Base-by-base conservation (phyloP, 2,113 vertebrate species). In the Pseudorectes ferrugineus region DNA sequence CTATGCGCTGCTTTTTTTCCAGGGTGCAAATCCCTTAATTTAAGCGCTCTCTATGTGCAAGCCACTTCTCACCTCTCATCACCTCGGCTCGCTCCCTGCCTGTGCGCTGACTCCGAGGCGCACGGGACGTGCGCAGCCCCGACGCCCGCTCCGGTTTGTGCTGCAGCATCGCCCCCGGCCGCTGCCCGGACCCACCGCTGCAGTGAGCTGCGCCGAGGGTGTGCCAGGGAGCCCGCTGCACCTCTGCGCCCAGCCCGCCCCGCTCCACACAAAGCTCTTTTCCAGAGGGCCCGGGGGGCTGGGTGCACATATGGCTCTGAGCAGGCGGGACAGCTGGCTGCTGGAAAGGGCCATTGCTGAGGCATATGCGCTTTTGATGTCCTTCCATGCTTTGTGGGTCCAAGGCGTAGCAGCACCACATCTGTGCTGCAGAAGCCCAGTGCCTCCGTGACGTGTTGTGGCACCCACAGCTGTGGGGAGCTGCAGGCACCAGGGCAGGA, bases 161-260 rank as follows among this genome's bases (percentile, higher is more conserved):
- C 11, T 24, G 17, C 35, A 17, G 35, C 29, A 42, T n/a, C 10
- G 28, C 12, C 11, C 3, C 2, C 12, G 12, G 7, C 35, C 45
- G 49, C 51, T 46, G 40, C 45, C 25, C 7, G 6, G 38, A 25
- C 19, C 58, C 1, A 3, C 0, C 0, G 4, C 7, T 25, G 11
- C 55, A 62, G 40, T 0, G 5, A 42, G 63, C 8, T 0, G 0
- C 66, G 29, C 5, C 0, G 0, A 26, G 25, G 0, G 1, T 11
- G n/a, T 72, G 43, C 54, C 51, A 55, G 51, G n/a, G 7, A 49
- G 25, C 38, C n/a, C 24, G 11, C 40, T 61, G 57, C 52, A 73
- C 33, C 74, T 88, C 9, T 45, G 25, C 83, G 67, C 35, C 66
- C 45, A 70, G 16, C 23, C 31, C 1, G 1, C 10, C 45, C 23